Base-by-base conservation (phyloP, 2,888 invertebrate species). In the Xanthia togata region DNA sequence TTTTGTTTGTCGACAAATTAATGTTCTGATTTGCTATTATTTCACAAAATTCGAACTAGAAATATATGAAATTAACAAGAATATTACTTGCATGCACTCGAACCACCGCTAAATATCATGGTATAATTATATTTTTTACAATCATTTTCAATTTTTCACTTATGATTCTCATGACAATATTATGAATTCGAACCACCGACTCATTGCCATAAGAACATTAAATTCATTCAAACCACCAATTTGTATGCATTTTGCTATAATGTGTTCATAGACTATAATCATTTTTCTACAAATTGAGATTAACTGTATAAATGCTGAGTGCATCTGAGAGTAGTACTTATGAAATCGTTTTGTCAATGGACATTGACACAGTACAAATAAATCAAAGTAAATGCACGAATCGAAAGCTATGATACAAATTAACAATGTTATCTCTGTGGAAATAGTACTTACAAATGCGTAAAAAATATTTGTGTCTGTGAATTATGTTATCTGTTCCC, bases 131-230 rank as follows among this genome's bases (percentile, higher is more conserved):
- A 59, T 59, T 59, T 68, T 35, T 35, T 14, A 62, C 31, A 50
- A 41, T 81, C 8, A 69, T 38, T 60, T 47, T 6, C 12, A 41
- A n/a, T 73, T 17, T 47, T 60, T 69, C 44, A 31, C 31, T 31
- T 2, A 31, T 31, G 31, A 31, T 1, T 17, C 17, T 73, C 72
- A 80, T 80, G 86, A 76, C 83, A 83, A 67, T 78, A 76, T 62
- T 78, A 76, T 62, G 11, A 70, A 70, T 73, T n/a, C 70, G 23
- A 67, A 85, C 86, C 86, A 86, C 88, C 88, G 81, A 86, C 12
- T 62, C 12, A 80, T 72, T 86, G 86, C 83, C 88, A 85, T 84
- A 78, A 0, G 41, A 53, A 47, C 20, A 63, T 57, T 0, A 47
- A 70, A 67, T 38, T 67, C 57, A 77, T 23, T 6, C 8, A 17